These are phyloP conservation scores for Acanthornis magna DNA, from an alignment of 2,797 vertebrate species.

Conservation along the genomic window DNA sequence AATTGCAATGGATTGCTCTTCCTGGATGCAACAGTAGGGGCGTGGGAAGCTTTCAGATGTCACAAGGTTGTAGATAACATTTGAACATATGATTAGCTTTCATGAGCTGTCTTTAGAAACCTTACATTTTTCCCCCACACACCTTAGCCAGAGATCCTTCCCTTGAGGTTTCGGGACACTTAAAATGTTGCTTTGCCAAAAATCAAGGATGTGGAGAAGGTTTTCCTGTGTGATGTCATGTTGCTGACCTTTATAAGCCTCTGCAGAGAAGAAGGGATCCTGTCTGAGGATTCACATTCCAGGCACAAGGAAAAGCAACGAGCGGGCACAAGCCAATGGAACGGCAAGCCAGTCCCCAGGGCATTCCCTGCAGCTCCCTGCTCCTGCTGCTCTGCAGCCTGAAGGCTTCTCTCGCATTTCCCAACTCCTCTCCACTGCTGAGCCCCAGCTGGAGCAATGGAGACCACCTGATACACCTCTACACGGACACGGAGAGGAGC, in stretches of 20 bases:
- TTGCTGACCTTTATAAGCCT: constrained; percentile 76
- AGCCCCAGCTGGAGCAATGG: constrained; percentile 86
- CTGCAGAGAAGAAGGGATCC: constrained; percentile 58
- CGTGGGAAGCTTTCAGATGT: constrained; percentile 66
- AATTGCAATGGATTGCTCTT: constrained; percentile 27
- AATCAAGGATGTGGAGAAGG: constrained; percentile 77
- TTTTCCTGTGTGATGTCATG: constrained; percentile 79
- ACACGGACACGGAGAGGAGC: constrained; percentile 84
- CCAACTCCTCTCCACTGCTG: constrained; percentile 86
- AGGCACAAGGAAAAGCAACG: neutral
- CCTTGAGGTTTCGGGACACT: constrained; percentile 69
- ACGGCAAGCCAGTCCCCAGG: neutral
- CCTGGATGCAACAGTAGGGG: constrained; percentile 33
- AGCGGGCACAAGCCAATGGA: neutral
- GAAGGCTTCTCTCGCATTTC: constrained; percentile 65
- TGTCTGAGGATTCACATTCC: constrained; percentile 11
- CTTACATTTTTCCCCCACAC: constrained; percentile 52
- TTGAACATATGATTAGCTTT: constrained; percentile 74
- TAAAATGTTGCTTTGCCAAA: constrained; percentile 75
- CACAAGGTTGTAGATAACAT: constrained; percentile 71
- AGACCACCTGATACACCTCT: constrained; percentile 86
- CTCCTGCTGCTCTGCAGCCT: constrained; percentile 71
- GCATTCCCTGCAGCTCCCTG: constrained; percentile 9
- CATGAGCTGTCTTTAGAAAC: constrained; percentile 72
- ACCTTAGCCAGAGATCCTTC: constrained; percentile 66